A percentile compares a stretch with the other conserved stretches of the same genome.
phyloP scores from a whole-genome alignment of 2,797 vertebrate species.

The Silurus lanzhouensis region DNA sequence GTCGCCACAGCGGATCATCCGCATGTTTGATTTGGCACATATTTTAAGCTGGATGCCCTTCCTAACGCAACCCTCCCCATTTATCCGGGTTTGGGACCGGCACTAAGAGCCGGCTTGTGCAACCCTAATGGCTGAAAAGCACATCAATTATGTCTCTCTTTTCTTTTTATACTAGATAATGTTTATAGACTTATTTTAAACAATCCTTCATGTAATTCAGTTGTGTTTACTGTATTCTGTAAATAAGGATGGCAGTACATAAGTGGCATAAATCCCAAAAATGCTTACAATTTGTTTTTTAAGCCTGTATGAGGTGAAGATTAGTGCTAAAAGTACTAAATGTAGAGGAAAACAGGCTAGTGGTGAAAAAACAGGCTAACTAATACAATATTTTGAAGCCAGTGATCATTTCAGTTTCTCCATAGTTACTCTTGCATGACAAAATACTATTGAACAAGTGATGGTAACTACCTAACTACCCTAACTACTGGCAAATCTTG shows the following conservation, averaged over 20 bases:
- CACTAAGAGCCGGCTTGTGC: too few species aligned
- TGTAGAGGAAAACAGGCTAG: neutral
- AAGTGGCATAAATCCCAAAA: neutral
- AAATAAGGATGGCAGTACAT: neutral
- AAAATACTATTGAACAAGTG: neutral
- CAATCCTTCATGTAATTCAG: neutral
- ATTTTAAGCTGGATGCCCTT: too few species aligned
- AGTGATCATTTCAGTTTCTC: neutral
- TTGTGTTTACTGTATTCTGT: neutral
- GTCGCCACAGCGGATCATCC: too few species aligned
- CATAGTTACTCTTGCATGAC: neutral
- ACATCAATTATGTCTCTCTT: neutral
- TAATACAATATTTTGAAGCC: neutral
- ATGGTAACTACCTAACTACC: neutral
- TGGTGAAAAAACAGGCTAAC: neutral
- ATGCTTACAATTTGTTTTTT: neutral
- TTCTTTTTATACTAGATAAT: neutral
- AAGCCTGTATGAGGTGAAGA: neutral
- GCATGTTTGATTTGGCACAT: too few species aligned
- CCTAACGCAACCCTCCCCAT: too few species aligned
- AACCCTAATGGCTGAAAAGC: too few species aligned
- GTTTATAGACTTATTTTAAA: neutral
- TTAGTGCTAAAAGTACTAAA: neutral
- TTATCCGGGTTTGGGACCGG: too few species aligned
- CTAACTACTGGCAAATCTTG: neutral